Percentiles rank a stretch among this genome's conserved stretches.
phyloP scores from a whole-genome alignment of 2,113 vertebrate genomes.

The Collichthys lucidus region DNA sequence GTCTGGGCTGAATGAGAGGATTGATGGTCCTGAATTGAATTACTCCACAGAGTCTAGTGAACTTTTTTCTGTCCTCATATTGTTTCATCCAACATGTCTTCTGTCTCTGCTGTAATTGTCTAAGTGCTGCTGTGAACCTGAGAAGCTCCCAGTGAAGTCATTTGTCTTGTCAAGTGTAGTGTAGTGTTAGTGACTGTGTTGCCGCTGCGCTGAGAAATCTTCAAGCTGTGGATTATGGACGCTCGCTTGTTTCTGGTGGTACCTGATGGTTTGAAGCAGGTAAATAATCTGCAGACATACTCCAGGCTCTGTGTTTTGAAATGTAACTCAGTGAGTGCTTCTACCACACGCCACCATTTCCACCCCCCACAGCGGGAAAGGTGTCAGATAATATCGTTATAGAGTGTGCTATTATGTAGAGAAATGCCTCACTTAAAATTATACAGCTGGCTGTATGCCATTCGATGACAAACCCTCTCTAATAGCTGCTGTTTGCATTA shows the following conservation, averaged over 20 bases:
- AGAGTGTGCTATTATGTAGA: neutral
- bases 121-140: conserved; percentile 50
- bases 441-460: neutral
- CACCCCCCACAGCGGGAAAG: neutral
- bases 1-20: neutral
- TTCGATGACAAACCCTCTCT: neutral
- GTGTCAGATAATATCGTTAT: conserved; percentile 27
- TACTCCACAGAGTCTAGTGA: neutral
- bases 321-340: conserved; percentile 16
- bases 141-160: conserved; percentile 47
- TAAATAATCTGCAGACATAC: neutral
- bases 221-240: neutral
- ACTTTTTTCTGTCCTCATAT: neutral
- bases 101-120: conserved; percentile 26
- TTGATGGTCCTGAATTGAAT: no score
- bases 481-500: neutral
- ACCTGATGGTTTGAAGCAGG: neutral
- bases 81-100: neutral
- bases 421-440: conserved; percentile 1
- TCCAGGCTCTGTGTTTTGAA: conserved; percentile 20
- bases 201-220: conserved; percentile 2
- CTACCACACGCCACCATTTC: neutral
- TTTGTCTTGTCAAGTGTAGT: neutral
- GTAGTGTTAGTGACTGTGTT: conserved; percentile 8
- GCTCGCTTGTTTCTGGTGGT: neutral